Conservation (phyloP, 1,140 invertebrate genomes). For the Sitodiplosis mosellana region DNA sequence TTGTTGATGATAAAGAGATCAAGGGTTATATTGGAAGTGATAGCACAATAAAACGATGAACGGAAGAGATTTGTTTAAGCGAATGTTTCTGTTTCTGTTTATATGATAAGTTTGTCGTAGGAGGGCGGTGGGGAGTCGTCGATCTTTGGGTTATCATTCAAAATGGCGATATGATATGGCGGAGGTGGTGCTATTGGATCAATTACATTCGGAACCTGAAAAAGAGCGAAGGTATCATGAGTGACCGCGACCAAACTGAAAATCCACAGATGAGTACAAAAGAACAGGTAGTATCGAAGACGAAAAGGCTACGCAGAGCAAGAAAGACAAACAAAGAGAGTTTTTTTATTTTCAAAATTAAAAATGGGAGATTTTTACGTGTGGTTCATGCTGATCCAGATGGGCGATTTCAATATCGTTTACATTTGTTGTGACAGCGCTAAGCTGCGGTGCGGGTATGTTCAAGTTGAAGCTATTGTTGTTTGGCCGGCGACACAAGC, state of each 20-base stretch:
- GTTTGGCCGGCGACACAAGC: conserved; percentile 28
- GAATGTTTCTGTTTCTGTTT: conserved; percentile 9
- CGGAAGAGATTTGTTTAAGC: neutral
- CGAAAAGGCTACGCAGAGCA: neutral
- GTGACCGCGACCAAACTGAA: too few relatives aligned
- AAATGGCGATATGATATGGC: conserved; percentile 38
- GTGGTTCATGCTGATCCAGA: neutral
- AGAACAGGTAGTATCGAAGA: too few relatives aligned
- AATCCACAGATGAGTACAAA: too few relatives aligned
- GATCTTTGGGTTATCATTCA: conserved; percentile 20
- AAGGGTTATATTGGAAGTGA: too few relatives aligned
- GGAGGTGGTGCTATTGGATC: conserved; percentile 26
- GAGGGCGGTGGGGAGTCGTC: conserved; percentile 36
- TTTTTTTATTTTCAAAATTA: neutral
- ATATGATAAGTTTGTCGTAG: conserved; percentile 34
- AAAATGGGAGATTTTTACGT: neutral
- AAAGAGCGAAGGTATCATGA: neutral
- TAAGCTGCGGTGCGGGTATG: neutral
- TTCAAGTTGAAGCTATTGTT: too few relatives aligned
- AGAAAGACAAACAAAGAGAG: neutral
- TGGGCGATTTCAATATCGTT: neutral
- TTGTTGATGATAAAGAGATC: too few relatives aligned
- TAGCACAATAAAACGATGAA: too few relatives aligned
- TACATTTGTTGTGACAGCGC: neutral
- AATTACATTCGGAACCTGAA: neutral